phyloP scores from a whole-genome alignment of 2,888 invertebrate genomes.

The Nebria salina region DNA sequence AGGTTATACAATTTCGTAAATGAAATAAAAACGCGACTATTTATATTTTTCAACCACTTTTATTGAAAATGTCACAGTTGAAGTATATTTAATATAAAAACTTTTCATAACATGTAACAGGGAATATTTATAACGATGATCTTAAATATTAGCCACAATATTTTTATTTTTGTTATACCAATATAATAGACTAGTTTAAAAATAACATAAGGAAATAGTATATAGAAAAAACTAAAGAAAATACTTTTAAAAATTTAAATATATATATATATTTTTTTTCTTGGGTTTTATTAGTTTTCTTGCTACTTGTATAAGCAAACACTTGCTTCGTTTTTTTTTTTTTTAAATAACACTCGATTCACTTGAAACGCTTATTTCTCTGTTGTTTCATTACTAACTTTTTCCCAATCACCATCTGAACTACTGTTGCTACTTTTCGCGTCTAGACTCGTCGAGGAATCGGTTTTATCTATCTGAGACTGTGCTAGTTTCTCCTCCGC shows the following conservation, averaged over 20 bases:
- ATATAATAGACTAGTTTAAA: constrained; percentile 39
- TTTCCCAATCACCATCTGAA: constrained; percentile 64
- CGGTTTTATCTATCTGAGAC: constrained; percentile 52
- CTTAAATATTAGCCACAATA: constrained; percentile 42
- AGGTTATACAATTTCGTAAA: too few species aligned
- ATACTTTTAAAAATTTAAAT: constrained; percentile 37
- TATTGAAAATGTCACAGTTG: constrained; percentile 46
- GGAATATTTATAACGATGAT: constrained; percentile 31
- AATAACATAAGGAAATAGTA: constrained; percentile 33
- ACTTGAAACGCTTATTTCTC: constrained; percentile 52
- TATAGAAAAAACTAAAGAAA: constrained; percentile 13
- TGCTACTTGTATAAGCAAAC: constrained; percentile 24
- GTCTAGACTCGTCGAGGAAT: constrained; percentile 55
- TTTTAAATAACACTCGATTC: constrained; percentile 14
- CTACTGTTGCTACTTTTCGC: constrained; percentile 58
- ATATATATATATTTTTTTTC: constrained; percentile 8
- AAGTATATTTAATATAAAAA: constrained; percentile 46
- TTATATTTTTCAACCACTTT: constrained; percentile 42
- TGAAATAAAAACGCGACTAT: not conserved
- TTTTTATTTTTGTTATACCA: constrained; percentile 24
- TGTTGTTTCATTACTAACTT: constrained; percentile 56
- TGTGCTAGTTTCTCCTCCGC: constrained; percentile 43
- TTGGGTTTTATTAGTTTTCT: not conserved
- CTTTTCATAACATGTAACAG: constrained; percentile 42
- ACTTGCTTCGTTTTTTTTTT: constrained; percentile 32